Base-by-base conservation (phyloP, 2,888 invertebrate genomes). In the Napeogenes inachia region DNA sequence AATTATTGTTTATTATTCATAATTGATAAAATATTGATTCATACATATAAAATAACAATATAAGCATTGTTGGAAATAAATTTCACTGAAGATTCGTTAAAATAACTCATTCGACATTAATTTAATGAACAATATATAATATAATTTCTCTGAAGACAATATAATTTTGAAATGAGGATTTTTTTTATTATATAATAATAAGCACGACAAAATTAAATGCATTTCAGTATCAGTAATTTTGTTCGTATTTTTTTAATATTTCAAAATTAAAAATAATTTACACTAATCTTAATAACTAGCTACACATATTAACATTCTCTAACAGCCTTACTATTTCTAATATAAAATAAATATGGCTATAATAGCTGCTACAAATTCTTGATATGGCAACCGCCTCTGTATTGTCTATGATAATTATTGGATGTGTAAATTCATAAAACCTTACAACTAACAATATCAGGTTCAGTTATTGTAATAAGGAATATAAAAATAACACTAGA, bases 301-400 rank as follows among this genome's bases (percentile, higher is more conserved):
- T 61, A 13, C 35, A 35, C 4, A 35, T 50, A 6, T 42, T 56
- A 33, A 46, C 57, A 57, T 46, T 61, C 54, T 53, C 61, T 32
- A 61, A 45, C 10, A 57, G 56, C 57, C 53, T 21, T 21, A 21
- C 21, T 61, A 56, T 12, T 32, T 59, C 45, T 56, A 60, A 45
- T 55, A 47, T 54, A 58, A 50, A 57, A 67, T 66, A 67, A 65
- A 61, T 70, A 69, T 63, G 63, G 67, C 59, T 60, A 60, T 56
- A 35, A 35, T 57, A 65, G 56, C 57, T 58, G 62, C 59, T 45
- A 61, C 21, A 56, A 47, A 45, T 5, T 45, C 57, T 54, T 45
- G 32, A 57, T 21, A 57, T 61, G 57, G 55, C 47, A 45, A 60
- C 13, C 30, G 50, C 21, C 30, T 30, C 8, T 47, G n/a, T 50